Evolutionary conservation across 2,888 invertebrate genomes (phyloP).

Genomic region (Adelognathus sp.): DNA sequence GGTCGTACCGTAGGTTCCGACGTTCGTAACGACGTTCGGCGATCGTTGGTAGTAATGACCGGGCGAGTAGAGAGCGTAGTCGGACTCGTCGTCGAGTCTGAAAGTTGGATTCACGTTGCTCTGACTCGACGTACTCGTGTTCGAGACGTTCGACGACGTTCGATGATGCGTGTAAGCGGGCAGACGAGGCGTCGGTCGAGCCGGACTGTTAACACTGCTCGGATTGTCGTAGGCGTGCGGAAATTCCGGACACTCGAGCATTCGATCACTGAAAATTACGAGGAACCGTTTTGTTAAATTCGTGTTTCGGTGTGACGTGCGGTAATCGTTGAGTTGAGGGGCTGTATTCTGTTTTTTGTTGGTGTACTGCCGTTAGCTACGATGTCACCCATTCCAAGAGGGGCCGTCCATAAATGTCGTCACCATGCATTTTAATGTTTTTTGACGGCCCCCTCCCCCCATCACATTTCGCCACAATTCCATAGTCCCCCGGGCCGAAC

Average conservation of each 20-base stretch:
- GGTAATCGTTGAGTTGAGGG: too few species aligned
- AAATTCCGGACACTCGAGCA: constrained; percentile 77
- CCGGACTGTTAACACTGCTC: constrained; percentile 81
- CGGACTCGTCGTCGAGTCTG: constrained; percentile 84
- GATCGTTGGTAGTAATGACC: constrained; percentile 81
- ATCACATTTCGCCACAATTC: too few species aligned
- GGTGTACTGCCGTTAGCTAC: too few species aligned
- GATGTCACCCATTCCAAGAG: too few species aligned
- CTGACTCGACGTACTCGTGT: constrained; percentile 84
- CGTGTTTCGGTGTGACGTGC: neutral
- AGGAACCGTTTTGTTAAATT: neutral
- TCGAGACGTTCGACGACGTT: constrained; percentile 82
- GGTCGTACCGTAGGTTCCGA: constrained; percentile 68
- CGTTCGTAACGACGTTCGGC: constrained; percentile 71
- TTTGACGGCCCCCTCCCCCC: too few species aligned
- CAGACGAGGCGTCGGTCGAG: constrained; percentile 79
- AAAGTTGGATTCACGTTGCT: constrained; percentile 86
- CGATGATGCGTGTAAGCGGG: constrained; percentile 86
- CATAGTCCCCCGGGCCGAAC: too few species aligned
- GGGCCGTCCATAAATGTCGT: too few species aligned
- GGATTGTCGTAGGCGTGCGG: constrained; percentile 84
- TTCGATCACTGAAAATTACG: constrained; percentile 70
- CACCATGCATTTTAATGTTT: too few species aligned
- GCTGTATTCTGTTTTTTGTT: too few species aligned
- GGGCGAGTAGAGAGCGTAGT: constrained; percentile 79